Base-by-base conservation (phyloP, 2,888 invertebrate species). In the Amphiduros pacificus region DNA sequence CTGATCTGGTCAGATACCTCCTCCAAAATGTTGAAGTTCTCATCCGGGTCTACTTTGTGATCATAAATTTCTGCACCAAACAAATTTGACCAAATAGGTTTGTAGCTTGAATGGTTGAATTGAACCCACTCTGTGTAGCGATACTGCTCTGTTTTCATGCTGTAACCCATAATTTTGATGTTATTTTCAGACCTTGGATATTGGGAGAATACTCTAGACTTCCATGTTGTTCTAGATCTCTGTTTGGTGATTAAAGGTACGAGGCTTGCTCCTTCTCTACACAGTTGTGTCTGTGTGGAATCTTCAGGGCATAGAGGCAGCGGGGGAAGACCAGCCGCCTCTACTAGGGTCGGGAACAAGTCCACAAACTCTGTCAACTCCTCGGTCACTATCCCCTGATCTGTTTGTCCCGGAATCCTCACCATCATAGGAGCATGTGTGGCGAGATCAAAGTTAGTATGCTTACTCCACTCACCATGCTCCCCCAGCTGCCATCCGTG, bases 401-500 rank as follows among this genome's bases (percentile, higher is more conserved):
- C 52, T 5, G 64, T 62, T 2, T 44, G 3, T 14, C 64, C 62
- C 2, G 65, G 65, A 1, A 61, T 49, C 1, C 49, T 24, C 14
- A 65, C 28, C 57, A 65, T 59, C 29, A 65, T 27, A 1, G 65
- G 65, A 11, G 58, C 60, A 40, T 63, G 65, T 2, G 55, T 49
- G 17, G 57, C 48, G 1, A 50, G 49, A 26, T 66, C 63, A 28
- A 66, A 63, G 48, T 63, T 63, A 3, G 55, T 63, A 17, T 54
- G 55, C 41, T 66, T 66, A 22, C 55, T 36, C 64, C 64, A 64
- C 20, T 55, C 55, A 11, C 61, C 61, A 41, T 64, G 58, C 31
- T 64, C 64, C 17, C 64, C 74, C 2, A 74, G 69, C 40, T 73
- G 72, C 68, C 71, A 74, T 6, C 74, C 74, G 52, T 73, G 71